Evolutionary conservation across 2,888 invertebrate species (phyloP), one percentile per base, ranked within the genome.

Genomic region (Glyphotaelius pellucidus): DNA sequence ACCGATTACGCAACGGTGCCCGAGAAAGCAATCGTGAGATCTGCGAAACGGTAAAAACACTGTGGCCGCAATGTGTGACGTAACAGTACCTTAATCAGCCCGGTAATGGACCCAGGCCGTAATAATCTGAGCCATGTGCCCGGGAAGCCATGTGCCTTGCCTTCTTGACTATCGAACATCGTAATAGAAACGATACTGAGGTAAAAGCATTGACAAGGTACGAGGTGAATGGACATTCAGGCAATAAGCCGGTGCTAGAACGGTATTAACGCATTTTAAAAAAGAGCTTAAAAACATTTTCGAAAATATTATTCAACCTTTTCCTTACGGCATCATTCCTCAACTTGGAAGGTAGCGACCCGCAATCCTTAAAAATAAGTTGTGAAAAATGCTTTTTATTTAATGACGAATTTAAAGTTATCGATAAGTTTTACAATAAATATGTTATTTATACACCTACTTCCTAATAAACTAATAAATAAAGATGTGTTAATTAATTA

Each of bases 81-180:
- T 91, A 92, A 92, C 92, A 92, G 92, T 92, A 91, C 91, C 89
- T 85, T 84, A 90, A 91, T 91, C 83, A 91, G 42, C 35, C 88
- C 42, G 88, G 88, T 91, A 90, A 84, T 90, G 47, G 90, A 90
- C 42, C 90, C 52, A 30, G 81, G 31, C 89, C 47, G 90, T 81
- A 90, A 90, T 81, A 47, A 90, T 90, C 42, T 31, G 81, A 38
- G 79, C 35, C 79, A 89, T 42, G 32, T 42, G 38, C 35, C 85
- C 32, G 12, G 85, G 19, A 19, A 12, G n/a, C n/a, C n/a, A n/a
- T n/a, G 38, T 38, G 14, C 2, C 30, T 38, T 19, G 14, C n/a
- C 85, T 32, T 83, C 32, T 38, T 35, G 15, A 35, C 32, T 38
- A 32, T 32, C 35, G 35, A 38, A 31, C 83, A 25, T 32, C 32